A percentile compares a stretch with the other conserved stretches of the same genome.
These are phyloP conservation scores for Drosophila nigrodunni DNA, from an alignment of 1,140 invertebrate genomes.

Conservation along the genomic window DNA sequence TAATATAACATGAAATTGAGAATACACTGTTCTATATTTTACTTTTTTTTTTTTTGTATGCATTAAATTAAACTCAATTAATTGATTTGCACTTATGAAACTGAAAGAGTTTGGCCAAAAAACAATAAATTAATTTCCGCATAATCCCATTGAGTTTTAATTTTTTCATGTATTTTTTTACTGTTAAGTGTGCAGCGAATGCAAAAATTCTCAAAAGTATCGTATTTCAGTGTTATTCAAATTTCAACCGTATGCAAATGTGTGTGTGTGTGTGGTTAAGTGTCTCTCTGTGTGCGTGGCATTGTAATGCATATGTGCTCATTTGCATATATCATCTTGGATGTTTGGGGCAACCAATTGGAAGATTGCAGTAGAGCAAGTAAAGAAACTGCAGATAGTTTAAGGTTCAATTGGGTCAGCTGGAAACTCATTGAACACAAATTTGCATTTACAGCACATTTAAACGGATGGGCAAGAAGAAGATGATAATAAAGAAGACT, in stretches of 20 bases:
- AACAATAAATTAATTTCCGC: not conserved
- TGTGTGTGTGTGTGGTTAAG: not conserved
- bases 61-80: too few relatives aligned
- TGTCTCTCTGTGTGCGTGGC: conserved; percentile 4
- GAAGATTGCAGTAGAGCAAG: conserved; percentile 7
- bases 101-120: not conserved
- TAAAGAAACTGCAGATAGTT: not conserved
- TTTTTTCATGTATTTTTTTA: not conserved
- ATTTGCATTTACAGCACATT: conserved; percentile 37
- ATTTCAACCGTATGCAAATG: not conserved
- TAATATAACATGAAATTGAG: not conserved
- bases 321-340: conserved; percentile 43
- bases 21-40: too few relatives aligned
- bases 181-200: not conserved
- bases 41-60: too few relatives aligned
- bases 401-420: conserved; percentile 29
- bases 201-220: not conserved
- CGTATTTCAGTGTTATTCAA: not conserved
- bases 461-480: not conserved
- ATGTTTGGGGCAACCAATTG: conserved; percentile 10
- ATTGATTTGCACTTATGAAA: too few relatives aligned
- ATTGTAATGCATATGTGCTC: conserved; percentile 31
- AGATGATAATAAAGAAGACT: not conserved
- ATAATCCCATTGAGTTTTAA: not conserved
- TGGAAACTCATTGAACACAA: conserved; percentile 18